Evolutionary conservation across 2,113 vertebrate genomes (phyloP), one percentile per base, ranked within the genome.

Genomic region (Dicentrarchus labrax): DNA sequence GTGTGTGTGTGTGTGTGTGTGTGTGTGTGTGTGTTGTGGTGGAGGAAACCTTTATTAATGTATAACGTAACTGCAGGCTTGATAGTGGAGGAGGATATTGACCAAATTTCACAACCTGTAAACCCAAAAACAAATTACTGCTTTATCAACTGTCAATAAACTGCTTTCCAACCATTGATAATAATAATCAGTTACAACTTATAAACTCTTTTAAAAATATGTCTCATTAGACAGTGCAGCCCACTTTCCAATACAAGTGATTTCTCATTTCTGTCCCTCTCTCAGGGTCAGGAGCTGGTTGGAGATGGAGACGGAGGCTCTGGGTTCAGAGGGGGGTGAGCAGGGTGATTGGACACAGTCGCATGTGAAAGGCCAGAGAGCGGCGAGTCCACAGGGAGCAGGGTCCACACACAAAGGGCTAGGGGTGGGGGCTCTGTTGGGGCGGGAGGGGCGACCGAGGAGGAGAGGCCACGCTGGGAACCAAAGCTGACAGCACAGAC

Each of bases 271-370:
- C 39, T 76, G 50, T 57, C 70, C 61, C 16, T 71, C 62, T 81
- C 73, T 66, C 15, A 45, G 80, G 84, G 82, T 91, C 86, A 86
- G 85, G 73, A 84, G 73, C 70, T 85, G 87, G 88, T 86, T 86
- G 86, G 83, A 83, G 90, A 90, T 86, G 86, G 84, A 83, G 85
- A 91, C 78, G 54, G 88, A 71, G 88, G 76, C 79, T 88, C 73
- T 38, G 75, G 81, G 77, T 85, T 91, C 84, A 73, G 81, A 74
- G 86, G 89, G 81, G 90, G 92, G 86, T 86, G 73, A 68, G 88
- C 48, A 10, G 75, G 83, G 90, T 93, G 94, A 96, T 95, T 96
- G 94, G 93, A 95, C 94, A 95, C 95, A 96, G 93, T 95, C 87
- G 87, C 94, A 91, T 92, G 92, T 95, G 92, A 96, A 95, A 95